These are phyloP conservation scores for Eulemur macaco DNA, from an alignment of 2,113 vertebrate genomes.

Conservation along the genomic window DNA sequence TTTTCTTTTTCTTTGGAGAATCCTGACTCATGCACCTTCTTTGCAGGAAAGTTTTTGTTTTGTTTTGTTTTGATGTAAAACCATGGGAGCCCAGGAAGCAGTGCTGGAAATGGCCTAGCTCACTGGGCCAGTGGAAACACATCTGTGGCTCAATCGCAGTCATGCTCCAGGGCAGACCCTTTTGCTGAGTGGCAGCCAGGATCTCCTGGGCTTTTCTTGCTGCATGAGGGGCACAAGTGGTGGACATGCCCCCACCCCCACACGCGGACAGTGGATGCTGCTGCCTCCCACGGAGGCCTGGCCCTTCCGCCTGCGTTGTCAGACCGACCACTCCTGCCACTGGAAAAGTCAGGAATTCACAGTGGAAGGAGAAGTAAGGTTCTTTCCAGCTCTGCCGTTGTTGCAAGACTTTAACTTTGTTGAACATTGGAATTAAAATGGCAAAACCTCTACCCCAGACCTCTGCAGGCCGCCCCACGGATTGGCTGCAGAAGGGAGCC, in stretches of 20 bases:
- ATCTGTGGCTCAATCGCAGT: not conserved
- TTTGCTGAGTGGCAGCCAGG: not conserved
- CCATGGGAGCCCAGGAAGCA: too few species aligned
- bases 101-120: not conserved
- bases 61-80: not conserved
- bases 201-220: not conserved
- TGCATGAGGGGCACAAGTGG: accelerated
- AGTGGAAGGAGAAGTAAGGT: not conserved
- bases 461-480: not conserved
- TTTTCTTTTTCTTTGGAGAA: not conserved
- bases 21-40: not conserved
- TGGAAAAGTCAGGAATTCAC: not conserved
- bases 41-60: not conserved
- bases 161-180: not conserved
- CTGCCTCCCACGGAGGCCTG: accelerated
- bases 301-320: not conserved
- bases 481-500: slow-evolving; percentile 24
- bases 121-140: not conserved
- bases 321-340: not conserved
- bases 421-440: slow-evolving; percentile 53
- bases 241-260: not conserved
- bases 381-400: not conserved
- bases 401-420: slow-evolving; percentile 35
- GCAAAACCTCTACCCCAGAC: slow-evolving; percentile 36
- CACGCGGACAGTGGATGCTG: too few species aligned